phyloP scores from a whole-genome alignment of 2,797 vertebrate genomes.

The Tapirus indicus region DNA sequence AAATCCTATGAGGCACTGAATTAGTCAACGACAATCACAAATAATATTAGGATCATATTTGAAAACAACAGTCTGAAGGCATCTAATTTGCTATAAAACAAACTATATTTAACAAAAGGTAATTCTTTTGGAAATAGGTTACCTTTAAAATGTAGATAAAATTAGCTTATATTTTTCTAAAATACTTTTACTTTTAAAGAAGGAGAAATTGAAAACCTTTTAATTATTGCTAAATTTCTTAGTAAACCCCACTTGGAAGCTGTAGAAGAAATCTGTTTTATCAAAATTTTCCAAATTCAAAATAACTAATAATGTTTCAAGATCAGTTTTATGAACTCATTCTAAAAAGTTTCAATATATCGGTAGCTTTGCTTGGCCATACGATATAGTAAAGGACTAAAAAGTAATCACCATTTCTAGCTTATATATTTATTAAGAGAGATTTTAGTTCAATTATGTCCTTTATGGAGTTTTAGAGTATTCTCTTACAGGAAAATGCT shows the following conservation, averaged over 20 bases:
- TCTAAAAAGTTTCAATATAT: conserved; percentile 13
- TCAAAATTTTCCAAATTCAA: conserved; percentile 29
- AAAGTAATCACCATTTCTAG: not conserved
- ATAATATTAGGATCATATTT: not conserved
- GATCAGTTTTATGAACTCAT: not conserved
- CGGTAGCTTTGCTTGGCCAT: not conserved
- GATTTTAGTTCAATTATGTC: not conserved
- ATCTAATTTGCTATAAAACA: not conserved
- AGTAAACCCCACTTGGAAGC: conserved; percentile 10
- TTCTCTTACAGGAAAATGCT: conserved; percentile 28
- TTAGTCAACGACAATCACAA: conserved; percentile 12
- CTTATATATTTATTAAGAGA: not conserved
- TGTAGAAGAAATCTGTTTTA: not conserved
- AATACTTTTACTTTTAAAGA: not conserved
- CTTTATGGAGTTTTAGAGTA: not conserved
- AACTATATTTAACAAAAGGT: not conserved
- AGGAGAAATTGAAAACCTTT: conserved; percentile 9
- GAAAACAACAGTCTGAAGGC: not conserved
- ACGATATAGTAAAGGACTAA: not conserved
- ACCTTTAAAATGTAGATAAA: conserved; percentile 42
- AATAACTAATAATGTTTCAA: conserved; percentile 16
- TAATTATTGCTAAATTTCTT: conserved; percentile 22
- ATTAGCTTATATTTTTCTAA: conserved; percentile 18
- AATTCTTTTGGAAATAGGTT: not conserved
- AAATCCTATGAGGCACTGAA: not conserved